Evolutionary conservation across 2,888 invertebrate species (phyloP).

Genomic region (Troides aeacus): DNA sequence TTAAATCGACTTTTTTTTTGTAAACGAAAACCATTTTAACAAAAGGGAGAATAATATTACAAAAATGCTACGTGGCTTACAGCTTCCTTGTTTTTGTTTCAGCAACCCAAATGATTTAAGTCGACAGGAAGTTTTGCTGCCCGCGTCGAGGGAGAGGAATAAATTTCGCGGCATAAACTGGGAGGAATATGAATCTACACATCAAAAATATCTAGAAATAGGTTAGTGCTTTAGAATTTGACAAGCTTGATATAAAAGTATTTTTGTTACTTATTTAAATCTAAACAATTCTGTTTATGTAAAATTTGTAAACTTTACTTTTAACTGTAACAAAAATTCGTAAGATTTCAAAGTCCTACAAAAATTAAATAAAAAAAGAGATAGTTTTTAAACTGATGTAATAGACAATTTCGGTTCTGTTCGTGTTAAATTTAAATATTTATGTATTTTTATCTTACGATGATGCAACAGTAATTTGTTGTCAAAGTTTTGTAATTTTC

Average conservation of each 20-base stretch:
- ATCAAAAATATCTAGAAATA: slow-evolving; percentile 96
- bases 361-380: too few relatives aligned
- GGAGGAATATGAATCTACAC: slow-evolving; percentile 95
- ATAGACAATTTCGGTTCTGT: not conserved
- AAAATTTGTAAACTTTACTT: too few relatives aligned
- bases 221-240: slow-evolving; percentile 79
- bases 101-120: slow-evolving; percentile 93
- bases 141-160: slow-evolving; percentile 90
- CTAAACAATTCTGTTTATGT: too few relatives aligned
- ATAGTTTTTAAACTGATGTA: too few relatives aligned
- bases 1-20: too few relatives aligned
- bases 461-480: too few relatives aligned
- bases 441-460: not conserved
- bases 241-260: too few relatives aligned
- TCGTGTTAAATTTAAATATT: not conserved
- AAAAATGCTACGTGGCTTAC: not conserved
- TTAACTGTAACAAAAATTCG: too few relatives aligned
- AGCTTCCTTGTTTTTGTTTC: slow-evolving; percentile 36
- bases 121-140: slow-evolving; percentile 87
- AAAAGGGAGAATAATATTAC: not conserved
- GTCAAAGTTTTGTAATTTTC: not conserved
- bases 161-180: slow-evolving; percentile 91
- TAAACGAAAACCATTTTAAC: too few relatives aligned
- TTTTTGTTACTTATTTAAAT: too few relatives aligned
- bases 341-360: too few relatives aligned